Evolutionary conservation across 2,797 vertebrate species (phyloP).

Genomic region (Denticeps clupeoides): DNA sequence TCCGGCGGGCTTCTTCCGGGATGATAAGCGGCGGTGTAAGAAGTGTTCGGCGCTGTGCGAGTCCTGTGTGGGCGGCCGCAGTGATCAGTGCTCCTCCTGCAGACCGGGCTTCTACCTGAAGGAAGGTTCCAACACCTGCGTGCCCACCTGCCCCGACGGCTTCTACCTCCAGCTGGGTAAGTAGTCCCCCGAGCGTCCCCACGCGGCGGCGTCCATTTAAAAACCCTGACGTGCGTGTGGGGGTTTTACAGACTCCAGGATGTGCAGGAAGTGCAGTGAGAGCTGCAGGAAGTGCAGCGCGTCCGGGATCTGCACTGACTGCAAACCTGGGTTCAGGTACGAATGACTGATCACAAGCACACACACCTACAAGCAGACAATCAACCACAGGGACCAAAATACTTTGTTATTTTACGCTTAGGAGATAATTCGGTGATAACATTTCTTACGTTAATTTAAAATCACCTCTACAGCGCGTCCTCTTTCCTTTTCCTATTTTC

Average conservation of each 20-base stretch:
- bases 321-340: conserved; percentile 87
- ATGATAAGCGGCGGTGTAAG: conserved; percentile 91
- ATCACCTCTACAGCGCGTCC: no score
- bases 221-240: conserved; percentile 23
- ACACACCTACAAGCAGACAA: neutral
- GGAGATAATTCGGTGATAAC: no score
- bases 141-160: conserved; percentile 74
- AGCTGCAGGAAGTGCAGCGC: conserved; percentile 83
- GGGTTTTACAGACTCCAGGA: conserved; percentile 64
- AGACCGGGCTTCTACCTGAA: conserved; percentile 81
- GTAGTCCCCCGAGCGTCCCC: conserved; percentile 1
- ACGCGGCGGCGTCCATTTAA: no score
- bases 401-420: neutral
- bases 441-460: no score
- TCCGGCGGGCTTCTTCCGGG: conserved; percentile 87
- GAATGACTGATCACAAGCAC: conserved; percentile 14
- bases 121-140: conserved; percentile 78
- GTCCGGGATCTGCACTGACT: conserved; percentile 81
- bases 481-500: no score
- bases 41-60: conserved; percentile 89
- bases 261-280: conserved; percentile 84
- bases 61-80: conserved; percentile 82
- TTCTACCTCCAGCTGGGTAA: conserved; percentile 70
- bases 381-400: neutral
- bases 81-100: conserved; percentile 86